phyloP scores from a whole-genome alignment of 2,797 vertebrate species.

The Ceryle rudis region DNA sequence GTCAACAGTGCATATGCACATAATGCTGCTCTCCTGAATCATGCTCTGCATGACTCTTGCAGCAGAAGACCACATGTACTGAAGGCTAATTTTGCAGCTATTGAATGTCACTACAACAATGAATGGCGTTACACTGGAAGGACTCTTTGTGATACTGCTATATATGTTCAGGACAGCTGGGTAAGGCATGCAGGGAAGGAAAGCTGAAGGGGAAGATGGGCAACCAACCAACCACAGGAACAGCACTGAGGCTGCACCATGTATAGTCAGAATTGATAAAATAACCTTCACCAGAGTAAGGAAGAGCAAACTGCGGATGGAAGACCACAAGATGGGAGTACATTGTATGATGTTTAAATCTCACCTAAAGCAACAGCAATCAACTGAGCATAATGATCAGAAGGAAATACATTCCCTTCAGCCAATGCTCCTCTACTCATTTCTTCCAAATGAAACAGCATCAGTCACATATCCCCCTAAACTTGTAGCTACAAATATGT shows the following conservation, averaged over 20 bases:
- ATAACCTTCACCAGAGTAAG: neutral
- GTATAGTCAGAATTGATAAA: neutral
- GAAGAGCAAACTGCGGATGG: slow-evolving; percentile 15
- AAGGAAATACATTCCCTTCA: neutral
- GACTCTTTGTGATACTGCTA: neutral
- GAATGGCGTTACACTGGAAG: neutral
- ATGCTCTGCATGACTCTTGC: fast-evolving
- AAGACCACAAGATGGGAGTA: neutral
- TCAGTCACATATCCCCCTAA: neutral
- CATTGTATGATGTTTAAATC: slow-evolving; percentile 3
- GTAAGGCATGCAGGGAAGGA: neutral
- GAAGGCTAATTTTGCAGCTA: neutral
- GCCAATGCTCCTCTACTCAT: neutral
- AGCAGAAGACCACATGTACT: neutral
- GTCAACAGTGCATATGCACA: neutral
- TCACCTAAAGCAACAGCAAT: neutral
- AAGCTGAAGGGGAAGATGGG: neutral
- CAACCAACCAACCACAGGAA: neutral
- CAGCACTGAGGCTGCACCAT: neutral
- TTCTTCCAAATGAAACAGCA: neutral
- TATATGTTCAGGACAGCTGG: neutral
- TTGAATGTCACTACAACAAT: fast-evolving
- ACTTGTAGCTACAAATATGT: neutral
- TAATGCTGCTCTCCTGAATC: neutral
- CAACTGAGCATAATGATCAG: slow-evolving; percentile 39